These are phyloP conservation scores for Orius insidiosus DNA, from an alignment of 1,140 invertebrate species.

Conservation along the genomic window DNA sequence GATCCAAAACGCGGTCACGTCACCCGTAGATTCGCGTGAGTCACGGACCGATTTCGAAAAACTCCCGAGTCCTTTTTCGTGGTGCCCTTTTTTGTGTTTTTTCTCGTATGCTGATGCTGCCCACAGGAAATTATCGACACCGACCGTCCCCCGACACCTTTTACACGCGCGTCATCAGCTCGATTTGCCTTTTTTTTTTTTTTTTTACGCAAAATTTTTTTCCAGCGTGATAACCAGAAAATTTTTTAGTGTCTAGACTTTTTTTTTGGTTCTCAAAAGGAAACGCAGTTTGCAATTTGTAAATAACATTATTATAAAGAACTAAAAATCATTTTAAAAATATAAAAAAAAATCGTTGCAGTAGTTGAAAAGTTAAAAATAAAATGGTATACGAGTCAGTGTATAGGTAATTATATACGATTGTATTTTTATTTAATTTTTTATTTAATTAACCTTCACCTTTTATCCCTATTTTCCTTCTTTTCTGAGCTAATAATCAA, in stretches of 20 bases:
- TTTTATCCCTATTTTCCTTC: not conserved
- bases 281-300: constrained; percentile 9
- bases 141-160: too few species aligned
- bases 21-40: not conserved
- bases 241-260: constrained; percentile 9
- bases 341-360: constrained; percentile 12
- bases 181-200: not conserved
- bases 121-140: too few species aligned
- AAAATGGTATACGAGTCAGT: constrained; percentile 18
- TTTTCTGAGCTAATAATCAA: too few species aligned
- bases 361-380: constrained; percentile 16
- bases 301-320: constrained; percentile 15
- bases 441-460: not conserved
- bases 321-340: not conserved
- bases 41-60: constrained; percentile 2
- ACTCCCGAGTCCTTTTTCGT: too few species aligned
- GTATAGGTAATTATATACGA: constrained; percentile 15
- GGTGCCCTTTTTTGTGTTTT: too few species aligned
- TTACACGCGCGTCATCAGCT: not conserved
- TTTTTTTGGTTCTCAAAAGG: not conserved
- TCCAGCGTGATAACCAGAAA: not conserved
- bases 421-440: constrained; percentile 8
- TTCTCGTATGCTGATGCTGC: too few species aligned
- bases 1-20: constrained; percentile 7
- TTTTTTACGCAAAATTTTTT: too few species aligned